Percentiles rank a stretch among this genome's conserved stretches.
phyloP scores from a whole-genome alignment of 2,797 vertebrate genomes.

The Gymnothorax javanicus region DNA sequence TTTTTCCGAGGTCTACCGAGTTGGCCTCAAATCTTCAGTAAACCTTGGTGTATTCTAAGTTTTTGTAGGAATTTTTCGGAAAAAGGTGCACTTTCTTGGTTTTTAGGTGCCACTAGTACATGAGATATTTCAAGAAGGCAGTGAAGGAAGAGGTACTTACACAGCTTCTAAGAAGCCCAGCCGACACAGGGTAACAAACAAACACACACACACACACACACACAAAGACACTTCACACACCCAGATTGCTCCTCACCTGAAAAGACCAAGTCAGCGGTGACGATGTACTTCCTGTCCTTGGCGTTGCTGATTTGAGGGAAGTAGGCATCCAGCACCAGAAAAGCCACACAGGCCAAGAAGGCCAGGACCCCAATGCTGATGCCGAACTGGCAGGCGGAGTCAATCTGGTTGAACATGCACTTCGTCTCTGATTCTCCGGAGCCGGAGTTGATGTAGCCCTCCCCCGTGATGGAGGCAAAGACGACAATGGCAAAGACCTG shows the following conservation, averaged over 20 bases:
- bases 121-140: not conserved
- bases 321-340: slow-evolving; percentile 79
- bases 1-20: no score
- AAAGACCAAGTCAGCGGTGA: slow-evolving; percentile 80
- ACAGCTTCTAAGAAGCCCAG: not conserved
- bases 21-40: no score
- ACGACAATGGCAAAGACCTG: slow-evolving; percentile 89
- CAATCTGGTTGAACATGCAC: slow-evolving; percentile 81
- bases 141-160: not conserved
- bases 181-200: not conserved
- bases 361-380: slow-evolving; percentile 81
- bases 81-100: no score
- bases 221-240: not conserved
- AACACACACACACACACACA: not conserved
- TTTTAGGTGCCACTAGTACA: not conserved
- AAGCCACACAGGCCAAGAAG: slow-evolving; percentile 81
- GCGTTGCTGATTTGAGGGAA: slow-evolving; percentile 87
- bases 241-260: slow-evolving; percentile 73
- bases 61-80: no score
- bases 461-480: slow-evolving; percentile 84
- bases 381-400: slow-evolving; percentile 82
- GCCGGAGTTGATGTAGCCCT: slow-evolving; percentile 71
- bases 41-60: no score
- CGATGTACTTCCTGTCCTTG: slow-evolving; percentile 84
- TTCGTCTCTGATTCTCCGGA: fast-evolving